Percentiles rank a stretch among this genome's conserved stretches.
Evolutionary conservation across 2,888 invertebrate genomes (phyloP).

Genomic region (Flexamia atlantica): DNA sequence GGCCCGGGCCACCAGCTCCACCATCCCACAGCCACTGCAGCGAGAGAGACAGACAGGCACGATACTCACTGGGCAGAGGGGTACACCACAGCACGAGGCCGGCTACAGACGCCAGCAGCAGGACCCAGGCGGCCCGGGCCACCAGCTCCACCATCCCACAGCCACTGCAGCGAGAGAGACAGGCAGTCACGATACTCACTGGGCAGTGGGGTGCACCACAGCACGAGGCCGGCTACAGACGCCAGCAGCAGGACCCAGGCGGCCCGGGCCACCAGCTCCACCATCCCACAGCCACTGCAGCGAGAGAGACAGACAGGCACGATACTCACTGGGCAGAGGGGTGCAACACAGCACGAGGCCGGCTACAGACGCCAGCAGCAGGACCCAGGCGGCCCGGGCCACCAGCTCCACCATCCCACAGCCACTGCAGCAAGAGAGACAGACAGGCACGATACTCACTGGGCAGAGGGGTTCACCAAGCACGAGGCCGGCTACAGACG

Average conservation of each 20-base stretch:
- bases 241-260: constrained; percentile 67
- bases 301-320: constrained; percentile 31
- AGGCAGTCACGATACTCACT: constrained; percentile 5
- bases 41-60: constrained; percentile 31
- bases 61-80: too few relatives aligned
- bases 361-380: constrained; percentile 67
- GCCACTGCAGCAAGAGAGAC: constrained; percentile 18
- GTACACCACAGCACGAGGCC: constrained; percentile 69
- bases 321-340: too few relatives aligned
- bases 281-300: not conserved
- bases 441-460: too few relatives aligned
- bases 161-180: constrained; percentile 23
- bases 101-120: constrained; percentile 67
- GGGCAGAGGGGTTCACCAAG: constrained; percentile 70
- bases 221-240: constrained; percentile 67
- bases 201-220: constrained; percentile 70
- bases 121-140: constrained; percentile 61
- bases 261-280: constrained; percentile 8
- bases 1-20: constrained; percentile 8
- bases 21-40: not conserved
- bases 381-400: constrained; percentile 61
- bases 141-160: constrained; percentile 17
- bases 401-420: constrained; percentile 17
- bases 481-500: constrained; percentile 67
- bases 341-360: constrained; percentile 69